Percentiles rank a stretch among this genome's conserved stretches.
Conservation (phyloP, 2,888 invertebrate species). For the Apoda limacodes region DNA sequence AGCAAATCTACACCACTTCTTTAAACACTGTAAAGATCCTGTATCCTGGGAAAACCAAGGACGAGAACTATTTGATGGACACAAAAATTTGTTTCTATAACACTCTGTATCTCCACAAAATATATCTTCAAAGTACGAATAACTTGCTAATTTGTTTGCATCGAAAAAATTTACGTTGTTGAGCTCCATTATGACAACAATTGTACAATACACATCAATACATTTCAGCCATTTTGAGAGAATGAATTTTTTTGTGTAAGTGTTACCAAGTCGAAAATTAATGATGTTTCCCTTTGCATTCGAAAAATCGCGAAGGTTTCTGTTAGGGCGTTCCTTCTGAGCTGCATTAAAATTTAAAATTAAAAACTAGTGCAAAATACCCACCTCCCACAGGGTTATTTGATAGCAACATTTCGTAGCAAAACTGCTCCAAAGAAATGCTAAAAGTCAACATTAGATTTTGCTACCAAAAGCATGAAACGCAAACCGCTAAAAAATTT, state of each 20-base stretch:
- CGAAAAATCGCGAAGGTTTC: no score
- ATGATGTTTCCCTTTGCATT: no score
- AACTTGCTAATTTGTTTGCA: conserved; percentile 38
- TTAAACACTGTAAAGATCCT: conserved; percentile 29
- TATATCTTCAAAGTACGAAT: conserved; percentile 29
- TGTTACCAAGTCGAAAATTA: no score
- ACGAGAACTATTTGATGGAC: conserved; percentile 25
- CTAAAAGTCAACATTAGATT: no score
- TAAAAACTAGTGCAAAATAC: no score
- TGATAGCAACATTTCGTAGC: no score
- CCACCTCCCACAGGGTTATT: no score
- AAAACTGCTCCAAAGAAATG: no score
- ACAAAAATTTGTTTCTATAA: conserved; percentile 23
- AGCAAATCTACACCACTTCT: conserved; percentile 34
- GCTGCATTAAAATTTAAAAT: no score
- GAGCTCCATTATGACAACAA: conserved; percentile 58
- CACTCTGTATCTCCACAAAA: conserved; percentile 37
- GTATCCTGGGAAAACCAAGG: conserved; percentile 31
- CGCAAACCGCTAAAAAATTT: no score
- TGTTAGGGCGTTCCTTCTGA: no score
- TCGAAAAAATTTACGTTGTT: conserved; percentile 38
- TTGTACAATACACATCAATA: conserved; percentile 56
- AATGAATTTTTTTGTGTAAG: conserved; percentile 20
- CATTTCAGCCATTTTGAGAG: conserved; percentile 64
- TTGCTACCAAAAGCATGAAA: no score